phyloP scores from a whole-genome alignment of 1,140 invertebrate genomes.

The Akabosia matsudoensis region DNA sequence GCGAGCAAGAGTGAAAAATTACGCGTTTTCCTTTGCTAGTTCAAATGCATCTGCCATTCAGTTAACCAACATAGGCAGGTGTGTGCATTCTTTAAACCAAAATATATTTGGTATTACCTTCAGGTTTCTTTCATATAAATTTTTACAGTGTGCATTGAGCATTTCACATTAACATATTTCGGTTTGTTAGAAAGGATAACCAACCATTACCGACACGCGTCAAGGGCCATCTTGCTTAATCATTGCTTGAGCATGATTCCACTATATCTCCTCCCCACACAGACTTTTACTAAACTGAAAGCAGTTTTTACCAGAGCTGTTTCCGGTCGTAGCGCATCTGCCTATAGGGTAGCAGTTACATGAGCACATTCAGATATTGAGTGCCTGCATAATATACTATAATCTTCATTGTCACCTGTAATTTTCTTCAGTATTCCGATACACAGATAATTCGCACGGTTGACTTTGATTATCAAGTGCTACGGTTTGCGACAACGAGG shows the following conservation, averaged over 20 bases:
- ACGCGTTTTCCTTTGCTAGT: background rate
- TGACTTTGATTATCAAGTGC: no score
- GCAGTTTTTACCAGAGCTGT: background rate
- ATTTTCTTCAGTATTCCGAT: no score
- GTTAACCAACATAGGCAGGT: background rate
- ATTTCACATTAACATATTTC: background rate
- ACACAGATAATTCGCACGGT: no score
- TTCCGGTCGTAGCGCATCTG: background rate
- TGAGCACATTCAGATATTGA: no score
- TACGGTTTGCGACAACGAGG: no score
- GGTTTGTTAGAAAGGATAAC: background rate
- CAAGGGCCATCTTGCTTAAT: constrained; percentile 10
- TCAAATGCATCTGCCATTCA: background rate
- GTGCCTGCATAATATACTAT: no score
- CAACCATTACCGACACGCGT: constrained; percentile 4
- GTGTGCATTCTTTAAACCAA: background rate
- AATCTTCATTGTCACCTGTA: no score
- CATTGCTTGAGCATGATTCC: background rate
- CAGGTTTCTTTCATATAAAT: background rate
- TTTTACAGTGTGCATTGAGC: background rate
- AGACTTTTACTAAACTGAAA: no score
- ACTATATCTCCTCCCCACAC: no score
- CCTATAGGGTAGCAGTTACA: no score
- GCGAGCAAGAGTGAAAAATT: background rate
- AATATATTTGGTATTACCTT: background rate